Conservation (phyloP, 2,888 invertebrate species). For the Eupithecia subfuscata region DNA sequence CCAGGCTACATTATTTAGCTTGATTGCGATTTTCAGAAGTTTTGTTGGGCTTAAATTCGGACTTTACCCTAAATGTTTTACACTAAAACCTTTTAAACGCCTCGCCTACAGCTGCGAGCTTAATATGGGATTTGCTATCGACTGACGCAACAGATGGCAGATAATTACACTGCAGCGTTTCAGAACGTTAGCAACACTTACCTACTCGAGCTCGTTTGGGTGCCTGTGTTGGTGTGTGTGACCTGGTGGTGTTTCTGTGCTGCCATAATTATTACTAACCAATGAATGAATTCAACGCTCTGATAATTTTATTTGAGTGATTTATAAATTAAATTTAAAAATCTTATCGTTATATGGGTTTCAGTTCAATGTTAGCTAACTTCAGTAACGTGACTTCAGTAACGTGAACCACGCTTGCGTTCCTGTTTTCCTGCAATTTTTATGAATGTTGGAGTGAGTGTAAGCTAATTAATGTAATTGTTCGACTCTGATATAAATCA, state of each 20-base stretch:
- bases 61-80: not conserved
- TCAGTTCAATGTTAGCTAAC: not conserved
- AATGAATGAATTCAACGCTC: not conserved
- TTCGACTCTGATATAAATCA: not conserved
- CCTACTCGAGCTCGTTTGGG: constrained; percentile 3
- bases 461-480: no score
- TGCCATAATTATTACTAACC: not conserved
- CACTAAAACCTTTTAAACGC: constrained; percentile 1
- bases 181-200: not conserved
- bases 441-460: no score
- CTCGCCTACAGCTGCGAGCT: constrained; percentile 2
- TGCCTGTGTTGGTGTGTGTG: constrained; percentile 9
- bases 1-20: not conserved
- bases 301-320: not conserved
- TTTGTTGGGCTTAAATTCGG: not conserved
- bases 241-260: not conserved
- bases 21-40: not conserved
- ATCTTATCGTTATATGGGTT: not conserved
- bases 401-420: not conserved
- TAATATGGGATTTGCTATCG: constrained; percentile 27
- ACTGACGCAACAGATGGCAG: constrained; percentile 33
- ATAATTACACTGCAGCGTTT: constrained; percentile 30
- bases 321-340: not conserved
- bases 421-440: not conserved
- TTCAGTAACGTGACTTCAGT: not conserved